phyloP scores from a whole-genome alignment of 2,888 invertebrate species.

The Odontocolon sp. region DNA sequence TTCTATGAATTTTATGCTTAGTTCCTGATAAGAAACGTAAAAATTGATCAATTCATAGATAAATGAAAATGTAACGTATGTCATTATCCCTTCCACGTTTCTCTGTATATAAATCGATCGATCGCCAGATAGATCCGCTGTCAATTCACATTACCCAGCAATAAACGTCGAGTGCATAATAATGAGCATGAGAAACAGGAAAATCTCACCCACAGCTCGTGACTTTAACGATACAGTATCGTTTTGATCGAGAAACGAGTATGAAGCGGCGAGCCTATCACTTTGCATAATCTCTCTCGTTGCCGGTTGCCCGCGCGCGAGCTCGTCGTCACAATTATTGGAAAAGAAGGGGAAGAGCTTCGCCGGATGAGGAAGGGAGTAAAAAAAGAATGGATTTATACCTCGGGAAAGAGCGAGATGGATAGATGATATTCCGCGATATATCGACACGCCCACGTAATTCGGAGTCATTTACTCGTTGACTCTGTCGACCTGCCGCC shows the following conservation, averaged over 20 bases:
- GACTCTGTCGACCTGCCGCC: constrained; percentile 71
- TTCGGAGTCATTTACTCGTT: constrained; percentile 78
- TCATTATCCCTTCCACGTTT: no score
- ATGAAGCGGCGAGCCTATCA: constrained; percentile 19
- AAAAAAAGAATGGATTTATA: background rate
- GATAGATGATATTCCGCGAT: constrained; percentile 53
- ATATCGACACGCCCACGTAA: constrained; percentile 79
- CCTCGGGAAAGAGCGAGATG: constrained; percentile 12
- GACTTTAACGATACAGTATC: constrained; percentile 6
- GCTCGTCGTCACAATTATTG: background rate
- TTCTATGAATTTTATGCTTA: no score
- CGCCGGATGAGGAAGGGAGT: background rate
- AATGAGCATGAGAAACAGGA: background rate
- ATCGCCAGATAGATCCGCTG: no score
- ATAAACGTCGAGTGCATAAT: background rate
- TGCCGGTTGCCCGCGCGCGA: background rate
- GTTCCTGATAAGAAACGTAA: no score
- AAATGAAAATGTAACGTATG: no score
- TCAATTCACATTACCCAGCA: no score
- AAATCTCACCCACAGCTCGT: background rate
- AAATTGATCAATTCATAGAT: no score
- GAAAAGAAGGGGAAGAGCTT: background rate
- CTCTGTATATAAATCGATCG: no score
- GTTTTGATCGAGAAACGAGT: constrained; percentile 27
- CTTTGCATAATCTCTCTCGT: constrained; percentile 38